phyloP scores from a whole-genome alignment of 2,888 invertebrate species.

The Nysson spinosus region DNA sequence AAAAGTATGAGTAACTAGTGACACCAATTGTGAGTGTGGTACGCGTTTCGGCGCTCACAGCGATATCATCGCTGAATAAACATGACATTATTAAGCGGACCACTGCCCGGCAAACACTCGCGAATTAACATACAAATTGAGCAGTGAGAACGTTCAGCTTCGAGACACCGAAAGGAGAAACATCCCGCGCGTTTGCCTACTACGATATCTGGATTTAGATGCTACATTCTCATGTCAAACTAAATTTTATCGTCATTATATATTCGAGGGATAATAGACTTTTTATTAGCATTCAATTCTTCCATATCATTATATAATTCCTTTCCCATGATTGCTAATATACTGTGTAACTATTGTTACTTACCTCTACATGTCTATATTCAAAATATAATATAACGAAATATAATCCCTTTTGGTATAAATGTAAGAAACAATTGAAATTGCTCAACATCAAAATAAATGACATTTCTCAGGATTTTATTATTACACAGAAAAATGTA shows the following conservation, averaged over 20 bases:
- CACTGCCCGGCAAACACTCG: conserved; percentile 74
- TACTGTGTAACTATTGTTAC: too few relatives aligned
- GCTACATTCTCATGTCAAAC: conserved; percentile 20
- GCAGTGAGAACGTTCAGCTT: conserved; percentile 66
- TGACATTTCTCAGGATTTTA: too few relatives aligned
- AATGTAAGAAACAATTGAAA: too few relatives aligned
- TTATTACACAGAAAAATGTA: conserved; percentile 50
- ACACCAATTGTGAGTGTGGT: conserved; percentile 64
- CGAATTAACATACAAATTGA: conserved; percentile 78
- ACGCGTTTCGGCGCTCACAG: conserved; percentile 66
- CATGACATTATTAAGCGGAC: conserved; percentile 77
- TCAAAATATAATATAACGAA: too few relatives aligned
- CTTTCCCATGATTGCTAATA: too few relatives aligned
- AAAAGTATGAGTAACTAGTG: conserved; percentile 46
- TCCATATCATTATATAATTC: too few relatives aligned
- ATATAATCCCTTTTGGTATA: too few relatives aligned
- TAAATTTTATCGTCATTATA: conserved; percentile 24
- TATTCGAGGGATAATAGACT: conserved; percentile 12
- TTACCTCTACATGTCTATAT: too few relatives aligned
- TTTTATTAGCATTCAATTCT: conserved; percentile 4
- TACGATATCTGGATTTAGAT: conserved; percentile 52
- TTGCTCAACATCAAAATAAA: too few relatives aligned
- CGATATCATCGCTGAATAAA: conserved; percentile 77
- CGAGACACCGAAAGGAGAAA: conserved; percentile 60
- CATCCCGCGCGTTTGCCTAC: conserved; percentile 43